A percentile compares a stretch with the other conserved stretches of the same genome.
phyloP scores from a whole-genome alignment of 30 jellyfish, hydroid and myxozoan genomes.

The Mastigias papua region DNA sequence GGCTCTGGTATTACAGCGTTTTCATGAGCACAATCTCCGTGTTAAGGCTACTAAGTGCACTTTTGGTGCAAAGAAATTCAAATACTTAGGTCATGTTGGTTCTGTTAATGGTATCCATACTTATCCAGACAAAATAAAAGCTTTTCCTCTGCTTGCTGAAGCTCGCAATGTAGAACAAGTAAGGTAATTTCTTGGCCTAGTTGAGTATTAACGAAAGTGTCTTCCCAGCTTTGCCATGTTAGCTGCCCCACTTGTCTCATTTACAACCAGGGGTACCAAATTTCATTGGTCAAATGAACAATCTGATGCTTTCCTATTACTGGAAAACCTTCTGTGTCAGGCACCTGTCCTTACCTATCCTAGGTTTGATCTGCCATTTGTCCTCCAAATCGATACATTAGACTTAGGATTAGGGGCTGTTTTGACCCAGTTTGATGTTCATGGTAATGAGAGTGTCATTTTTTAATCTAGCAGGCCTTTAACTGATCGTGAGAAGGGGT shows the following conservation, averaged over 20 bases:
- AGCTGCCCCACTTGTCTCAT: slow-evolving; percentile 31
- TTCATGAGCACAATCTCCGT: slow-evolving; percentile 26
- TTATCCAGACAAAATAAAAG: slow-evolving; percentile 46
- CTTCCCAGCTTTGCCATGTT: slow-evolving; percentile 44
- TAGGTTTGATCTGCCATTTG: slow-evolving; percentile 11
- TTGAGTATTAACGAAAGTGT: slow-evolving; percentile 56
- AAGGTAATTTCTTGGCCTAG: slow-evolving; percentile 53
- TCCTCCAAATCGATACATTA: slow-evolving; percentile 57
- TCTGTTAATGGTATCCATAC: slow-evolving; percentile 22
- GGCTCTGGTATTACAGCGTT: neutral
- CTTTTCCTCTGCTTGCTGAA: slow-evolving; percentile 13
- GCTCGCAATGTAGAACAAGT: slow-evolving; percentile 37
- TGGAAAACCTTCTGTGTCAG: slow-evolving; percentile 10
- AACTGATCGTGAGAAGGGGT: slow-evolving; percentile 36
- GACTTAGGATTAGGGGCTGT: slow-evolving; percentile 70
- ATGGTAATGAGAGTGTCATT: slow-evolving; percentile 32
- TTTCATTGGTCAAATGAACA: neutral
- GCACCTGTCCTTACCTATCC: slow-evolving; percentile 61
- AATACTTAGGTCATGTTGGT: slow-evolving; percentile 36
- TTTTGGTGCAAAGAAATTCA: slow-evolving; percentile 33
- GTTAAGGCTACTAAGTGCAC: slow-evolving; percentile 55
- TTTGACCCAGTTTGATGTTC: slow-evolving; percentile 8
- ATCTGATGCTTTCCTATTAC: slow-evolving; percentile 2
- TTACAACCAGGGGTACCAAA: neutral
- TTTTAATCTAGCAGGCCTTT: slow-evolving; percentile 57